Evolutionary conservation across 2,797 vertebrate species (phyloP).

Genomic region (Sciurus carolinensis): DNA sequence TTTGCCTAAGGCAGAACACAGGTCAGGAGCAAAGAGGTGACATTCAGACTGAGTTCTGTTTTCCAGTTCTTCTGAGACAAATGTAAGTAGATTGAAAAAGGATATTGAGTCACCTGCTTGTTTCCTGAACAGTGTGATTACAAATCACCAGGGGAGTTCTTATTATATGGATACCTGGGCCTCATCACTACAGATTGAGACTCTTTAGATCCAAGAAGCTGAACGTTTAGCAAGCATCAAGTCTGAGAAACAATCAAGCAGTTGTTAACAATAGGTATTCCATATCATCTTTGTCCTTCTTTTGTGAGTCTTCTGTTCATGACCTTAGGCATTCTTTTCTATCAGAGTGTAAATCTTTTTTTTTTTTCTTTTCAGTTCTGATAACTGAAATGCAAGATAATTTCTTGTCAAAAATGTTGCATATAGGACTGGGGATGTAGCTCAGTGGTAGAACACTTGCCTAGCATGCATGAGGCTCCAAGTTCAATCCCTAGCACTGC

Average conservation of each 20-base stretch:
- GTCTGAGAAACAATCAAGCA: not conserved
- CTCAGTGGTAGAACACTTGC: too few species aligned
- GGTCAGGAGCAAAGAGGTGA: not conserved
- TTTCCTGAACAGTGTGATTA: not conserved
- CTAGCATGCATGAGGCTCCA: too few species aligned
- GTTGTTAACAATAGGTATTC: not conserved
- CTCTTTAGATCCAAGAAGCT: not conserved
- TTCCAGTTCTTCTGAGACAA: not conserved
- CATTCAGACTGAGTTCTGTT: not conserved
- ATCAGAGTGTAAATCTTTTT: not conserved
- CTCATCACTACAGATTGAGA: not conserved
- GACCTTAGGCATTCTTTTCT: not conserved
- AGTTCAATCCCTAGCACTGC: too few species aligned
- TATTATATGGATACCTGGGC: not conserved
- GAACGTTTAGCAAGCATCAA: not conserved
- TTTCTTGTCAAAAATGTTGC: not conserved
- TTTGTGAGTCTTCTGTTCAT: not conserved
- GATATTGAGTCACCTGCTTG: not conserved
- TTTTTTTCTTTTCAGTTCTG: conserved; percentile 5
- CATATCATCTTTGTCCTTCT: not conserved
- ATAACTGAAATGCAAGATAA: not conserved
- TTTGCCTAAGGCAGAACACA: not conserved
- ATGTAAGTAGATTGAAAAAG: conserved; percentile 22
- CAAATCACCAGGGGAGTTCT: not conserved
- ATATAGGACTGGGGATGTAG: too few species aligned